Percentiles rank a stretch among this genome's conserved stretches.
Evolutionary conservation across 2,113 vertebrate genomes (phyloP).

Genomic region (Phocoena sinus): DNA sequence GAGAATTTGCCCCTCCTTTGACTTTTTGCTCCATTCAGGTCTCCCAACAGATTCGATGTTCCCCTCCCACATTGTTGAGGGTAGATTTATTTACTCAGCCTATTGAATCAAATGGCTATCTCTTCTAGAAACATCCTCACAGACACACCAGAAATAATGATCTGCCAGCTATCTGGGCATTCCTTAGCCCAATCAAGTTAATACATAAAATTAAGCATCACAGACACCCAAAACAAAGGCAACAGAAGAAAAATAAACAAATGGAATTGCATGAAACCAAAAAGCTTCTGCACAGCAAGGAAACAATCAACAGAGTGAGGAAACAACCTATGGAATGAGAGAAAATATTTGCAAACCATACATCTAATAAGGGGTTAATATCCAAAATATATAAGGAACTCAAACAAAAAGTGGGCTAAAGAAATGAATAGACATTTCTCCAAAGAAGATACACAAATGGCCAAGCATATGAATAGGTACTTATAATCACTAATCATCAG

Average conservation of each 20-base stretch:
- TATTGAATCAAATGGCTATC: background rate
- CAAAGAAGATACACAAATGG: no score
- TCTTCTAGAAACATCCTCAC: background rate
- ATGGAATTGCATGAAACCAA: background rate
- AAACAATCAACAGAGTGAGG: background rate
- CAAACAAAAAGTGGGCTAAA: no score
- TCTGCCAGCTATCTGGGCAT: background rate
- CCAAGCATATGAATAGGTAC: no score
- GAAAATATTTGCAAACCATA: background rate
- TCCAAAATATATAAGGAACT: no score
- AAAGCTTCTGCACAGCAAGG: background rate
- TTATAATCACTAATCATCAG: no score
- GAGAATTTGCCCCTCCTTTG: background rate
- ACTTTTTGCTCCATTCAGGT: background rate
- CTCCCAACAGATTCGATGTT: background rate
- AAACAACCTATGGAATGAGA: background rate
- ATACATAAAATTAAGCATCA: background rate
- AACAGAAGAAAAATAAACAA: background rate
- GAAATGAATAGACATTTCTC: no score
- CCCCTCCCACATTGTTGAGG: background rate
- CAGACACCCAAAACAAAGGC: background rate
- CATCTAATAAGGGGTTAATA: no score
- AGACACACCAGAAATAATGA: background rate
- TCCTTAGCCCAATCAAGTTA: background rate
- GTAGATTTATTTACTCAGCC: background rate